These are phyloP conservation scores for Drosophila melanocephala DNA, from an alignment of 2,888 invertebrate species.

Conservation along the genomic window DNA sequence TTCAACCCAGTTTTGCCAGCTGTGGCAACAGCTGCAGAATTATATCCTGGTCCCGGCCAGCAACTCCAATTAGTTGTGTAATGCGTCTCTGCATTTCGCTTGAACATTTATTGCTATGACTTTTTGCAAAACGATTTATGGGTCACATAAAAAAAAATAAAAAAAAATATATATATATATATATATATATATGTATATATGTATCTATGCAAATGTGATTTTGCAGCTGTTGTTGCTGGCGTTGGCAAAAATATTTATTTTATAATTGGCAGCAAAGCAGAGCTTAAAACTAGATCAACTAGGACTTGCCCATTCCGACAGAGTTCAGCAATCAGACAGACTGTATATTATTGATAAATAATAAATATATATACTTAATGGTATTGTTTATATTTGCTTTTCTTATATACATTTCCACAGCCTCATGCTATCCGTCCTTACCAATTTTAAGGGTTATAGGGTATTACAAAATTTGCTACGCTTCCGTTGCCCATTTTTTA, in stretches of 20 bases:
- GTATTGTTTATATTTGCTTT: not conserved
- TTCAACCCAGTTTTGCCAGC: conserved; percentile 21
- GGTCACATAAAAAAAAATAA: conserved; percentile 16
- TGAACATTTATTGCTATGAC: conserved; percentile 71
- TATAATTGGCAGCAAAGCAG: conserved; percentile 6
- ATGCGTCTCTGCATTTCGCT: conserved; percentile 48
- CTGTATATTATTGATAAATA: not conserved
- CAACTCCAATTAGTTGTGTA: conserved; percentile 64
- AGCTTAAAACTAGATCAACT: conserved; percentile 1
- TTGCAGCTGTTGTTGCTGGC: conserved; percentile 60
- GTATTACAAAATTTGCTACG: not conserved
- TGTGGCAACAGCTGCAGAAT: conserved; percentile 58
- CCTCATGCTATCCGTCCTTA: not conserved
- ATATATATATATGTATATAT: not conserved
- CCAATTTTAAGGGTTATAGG: not conserved
- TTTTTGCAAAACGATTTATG: conserved; percentile 70
- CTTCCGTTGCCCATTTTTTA: not conserved
- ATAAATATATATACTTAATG: not conserved
- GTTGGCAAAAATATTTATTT: conserved; percentile 28
- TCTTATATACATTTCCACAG: not conserved
- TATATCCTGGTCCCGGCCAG: conserved; percentile 19
- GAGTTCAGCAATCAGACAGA: not conserved
- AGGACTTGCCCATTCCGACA: not conserved
- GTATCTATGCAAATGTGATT: conserved; percentile 37
- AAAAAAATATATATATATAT: conserved; percentile 5